phyloP scores from a whole-genome alignment of 35 echinoderm and acorn worm genomes.

The Heliocidaris erythrogramma region DNA sequence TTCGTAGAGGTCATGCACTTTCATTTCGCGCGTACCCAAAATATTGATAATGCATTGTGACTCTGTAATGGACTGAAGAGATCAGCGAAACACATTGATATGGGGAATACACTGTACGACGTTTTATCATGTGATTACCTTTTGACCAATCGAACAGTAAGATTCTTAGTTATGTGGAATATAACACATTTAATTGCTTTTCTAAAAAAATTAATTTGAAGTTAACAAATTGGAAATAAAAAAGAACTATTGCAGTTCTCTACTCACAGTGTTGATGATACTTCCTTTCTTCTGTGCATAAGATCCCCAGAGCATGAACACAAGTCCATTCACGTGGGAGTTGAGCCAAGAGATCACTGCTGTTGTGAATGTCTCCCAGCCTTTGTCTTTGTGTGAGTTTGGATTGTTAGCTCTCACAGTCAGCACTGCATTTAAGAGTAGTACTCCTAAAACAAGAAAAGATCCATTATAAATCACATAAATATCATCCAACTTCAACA shows the following conservation, averaged over 20 bases:
- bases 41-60: no score
- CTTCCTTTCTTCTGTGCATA: slow-evolving; percentile 97
- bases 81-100: no score
- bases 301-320: slow-evolving; percentile 91
- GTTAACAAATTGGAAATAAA: not conserved
- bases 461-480: no score
- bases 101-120: no score
- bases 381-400: slow-evolving; percentile 97
- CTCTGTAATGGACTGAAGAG: no score
- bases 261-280: slow-evolving; percentile 85
- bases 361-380: slow-evolving; percentile 95
- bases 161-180: no score
- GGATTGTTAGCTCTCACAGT: slow-evolving; percentile 84
- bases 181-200: no score
- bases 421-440: slow-evolving; percentile 89
- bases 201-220: not conserved
- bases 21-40: no score
- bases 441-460: slow-evolving; percentile 64
- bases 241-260: not conserved
- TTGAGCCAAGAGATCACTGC: slow-evolving; percentile 91
- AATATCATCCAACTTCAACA: no score
- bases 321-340: slow-evolving; percentile 70
- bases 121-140: no score
- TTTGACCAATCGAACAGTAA: no score
- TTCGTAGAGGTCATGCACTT: no score